A percentile compares a stretch with the other conserved stretches of the same genome.
phyloP scores from a whole-genome alignment of 2,888 invertebrate species.

The Vannuccia rotundouncinata region DNA sequence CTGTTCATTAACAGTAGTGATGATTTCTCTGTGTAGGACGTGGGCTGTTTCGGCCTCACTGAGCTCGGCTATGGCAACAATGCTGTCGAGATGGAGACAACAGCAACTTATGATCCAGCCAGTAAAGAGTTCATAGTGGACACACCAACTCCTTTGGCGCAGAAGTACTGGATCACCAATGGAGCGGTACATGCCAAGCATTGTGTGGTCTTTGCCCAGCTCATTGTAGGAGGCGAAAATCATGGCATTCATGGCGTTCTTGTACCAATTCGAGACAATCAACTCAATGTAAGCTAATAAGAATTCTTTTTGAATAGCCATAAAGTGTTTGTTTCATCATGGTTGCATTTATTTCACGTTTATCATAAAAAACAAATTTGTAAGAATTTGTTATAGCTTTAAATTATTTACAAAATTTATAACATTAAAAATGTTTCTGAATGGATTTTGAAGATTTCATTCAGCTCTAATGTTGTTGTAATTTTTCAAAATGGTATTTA shows the following conservation, averaged over 20 bases:
- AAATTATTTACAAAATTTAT: too few species aligned
- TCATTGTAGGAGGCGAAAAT: slow-evolving; percentile 39
- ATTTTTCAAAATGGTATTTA: too few species aligned
- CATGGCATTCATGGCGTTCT: slow-evolving; percentile 43
- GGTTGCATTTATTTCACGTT: too few species aligned
- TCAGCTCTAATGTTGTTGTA: too few species aligned
- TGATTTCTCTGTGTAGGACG: slow-evolving; percentile 40
- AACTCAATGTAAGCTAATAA: slow-evolving; percentile 41
- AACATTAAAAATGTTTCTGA: too few species aligned
- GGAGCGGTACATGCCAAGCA: slow-evolving; percentile 46
- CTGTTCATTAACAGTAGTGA: too few species aligned
- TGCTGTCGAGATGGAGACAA: slow-evolving; percentile 46
- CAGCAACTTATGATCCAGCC: slow-evolving; percentile 43
- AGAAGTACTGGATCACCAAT: slow-evolving; percentile 47
- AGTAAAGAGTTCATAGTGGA: slow-evolving; percentile 43
- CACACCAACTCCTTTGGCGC: slow-evolving; percentile 43
- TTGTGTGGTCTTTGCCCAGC: slow-evolving; percentile 44
- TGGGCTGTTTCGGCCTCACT: slow-evolving; percentile 45
- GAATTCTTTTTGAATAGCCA: too few species aligned
- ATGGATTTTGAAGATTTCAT: too few species aligned
- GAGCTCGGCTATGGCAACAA: slow-evolving; percentile 46
- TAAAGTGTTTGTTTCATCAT: too few species aligned
- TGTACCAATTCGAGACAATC: slow-evolving; percentile 43
- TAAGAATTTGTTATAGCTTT: too few species aligned
- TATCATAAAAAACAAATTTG: too few species aligned